A percentile compares a stretch with the other conserved stretches of the same genome.
Conservation (phyloP, 2,888 invertebrate species). For the Gerris lacustris region DNA sequence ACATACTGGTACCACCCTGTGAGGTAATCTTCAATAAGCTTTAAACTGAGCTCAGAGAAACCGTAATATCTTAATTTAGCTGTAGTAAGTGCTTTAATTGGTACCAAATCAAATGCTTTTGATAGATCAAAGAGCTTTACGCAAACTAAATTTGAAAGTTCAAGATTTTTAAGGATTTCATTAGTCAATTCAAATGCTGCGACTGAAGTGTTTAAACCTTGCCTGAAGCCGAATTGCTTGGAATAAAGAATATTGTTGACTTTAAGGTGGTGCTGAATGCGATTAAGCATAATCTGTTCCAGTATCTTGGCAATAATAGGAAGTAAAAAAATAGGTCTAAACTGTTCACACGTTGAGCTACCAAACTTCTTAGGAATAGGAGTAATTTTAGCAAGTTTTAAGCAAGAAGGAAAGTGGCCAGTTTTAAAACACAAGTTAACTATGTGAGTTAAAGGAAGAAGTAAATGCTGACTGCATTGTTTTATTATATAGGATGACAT, state of each 20-base stretch:
- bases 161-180: neutral
- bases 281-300: neutral
- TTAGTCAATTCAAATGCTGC: neutral
- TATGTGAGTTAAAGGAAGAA: neutral
- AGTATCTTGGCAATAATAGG: neutral
- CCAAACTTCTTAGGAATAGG: neutral
- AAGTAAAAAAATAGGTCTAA: neutral
- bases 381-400: slow-evolving; percentile 3
- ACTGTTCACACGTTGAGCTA: neutral
- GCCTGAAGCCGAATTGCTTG: neutral
- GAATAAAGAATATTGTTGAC: neutral
- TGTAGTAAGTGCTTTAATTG: neutral
- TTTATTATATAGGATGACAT: neutral
- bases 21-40: neutral
- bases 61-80: neutral
- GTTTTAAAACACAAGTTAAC: neutral
- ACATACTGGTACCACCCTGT: neutral
- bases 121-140: neutral
- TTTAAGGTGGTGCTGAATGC: neutral
- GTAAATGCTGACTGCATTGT: neutral
- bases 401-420: neutral
- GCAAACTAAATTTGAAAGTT: neutral
- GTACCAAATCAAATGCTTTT: neutral
- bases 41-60: neutral
- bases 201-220: neutral